Evolutionary conservation across 2,113 vertebrate genomes (phyloP).

Genomic region (Gadus macrocephalus): DNA sequence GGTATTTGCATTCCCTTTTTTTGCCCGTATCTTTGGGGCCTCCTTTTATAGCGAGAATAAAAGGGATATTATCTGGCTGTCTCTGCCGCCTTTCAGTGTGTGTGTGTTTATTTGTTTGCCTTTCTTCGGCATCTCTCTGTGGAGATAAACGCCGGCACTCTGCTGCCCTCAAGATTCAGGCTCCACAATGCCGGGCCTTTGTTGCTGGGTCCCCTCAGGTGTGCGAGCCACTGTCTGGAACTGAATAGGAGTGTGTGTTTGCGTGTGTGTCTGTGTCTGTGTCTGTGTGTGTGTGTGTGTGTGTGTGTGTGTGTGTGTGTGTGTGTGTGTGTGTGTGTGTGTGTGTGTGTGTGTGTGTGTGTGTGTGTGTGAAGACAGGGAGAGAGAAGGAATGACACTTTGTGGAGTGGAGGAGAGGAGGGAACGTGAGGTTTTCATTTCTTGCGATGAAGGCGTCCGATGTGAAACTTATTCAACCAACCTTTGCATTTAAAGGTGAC

Average conservation of each 20-base stretch:
- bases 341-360: no score
- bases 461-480: no score
- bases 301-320: no score
- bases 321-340: no score
- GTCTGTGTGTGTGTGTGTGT: no score
- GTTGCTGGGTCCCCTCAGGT: slow-evolving; percentile 47
- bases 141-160: slow-evolving; percentile 28
- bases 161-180: slow-evolving; percentile 11
- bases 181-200: slow-evolving; percentile 50
- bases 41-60: slow-evolving; percentile 25
- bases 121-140: slow-evolving; percentile 17
- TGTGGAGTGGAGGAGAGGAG: no score
- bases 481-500: no score
- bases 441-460: no score
- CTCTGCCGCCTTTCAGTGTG: slow-evolving; percentile 9
- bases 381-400: no score
- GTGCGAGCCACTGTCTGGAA: slow-evolving; percentile 42
- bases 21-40: background rate
- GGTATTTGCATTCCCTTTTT: slow-evolving; percentile 15
- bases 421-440: no score
- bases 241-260: slow-evolving; percentile 31
- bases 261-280: background rate
- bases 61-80: slow-evolving; percentile 33
- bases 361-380: no score
- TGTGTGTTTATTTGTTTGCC: background rate